These are phyloP conservation scores for Harpagifer antarcticus DNA, from an alignment of 2,797 vertebrate genomes.

Conservation along the genomic window DNA sequence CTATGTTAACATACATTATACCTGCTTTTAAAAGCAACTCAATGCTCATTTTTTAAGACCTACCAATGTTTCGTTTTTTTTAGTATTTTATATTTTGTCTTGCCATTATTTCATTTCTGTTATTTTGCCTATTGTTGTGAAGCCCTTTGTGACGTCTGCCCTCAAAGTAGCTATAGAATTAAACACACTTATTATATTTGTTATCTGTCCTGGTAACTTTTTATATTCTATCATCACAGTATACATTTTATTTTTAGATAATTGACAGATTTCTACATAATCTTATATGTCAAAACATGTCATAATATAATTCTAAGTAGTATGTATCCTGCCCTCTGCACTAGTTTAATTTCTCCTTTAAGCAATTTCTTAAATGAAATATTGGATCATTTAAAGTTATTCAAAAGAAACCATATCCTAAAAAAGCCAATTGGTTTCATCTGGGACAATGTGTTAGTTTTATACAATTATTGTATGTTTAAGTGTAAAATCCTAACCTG, in stretches of 20 bases:
- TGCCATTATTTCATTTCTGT: too few species aligned
- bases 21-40: not conserved
- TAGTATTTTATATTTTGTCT: too few species aligned
- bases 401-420: not conserved
- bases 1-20: not conserved
- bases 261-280: not conserved
- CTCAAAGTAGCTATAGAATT: too few species aligned
- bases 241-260: not conserved
- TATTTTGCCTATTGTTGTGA: too few species aligned
- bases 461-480: not conserved
- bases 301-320: too few species aligned
- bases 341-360: not conserved
- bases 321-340: not conserved
- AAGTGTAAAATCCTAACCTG: not conserved
- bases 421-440: not conserved
- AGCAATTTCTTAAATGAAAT: not conserved
- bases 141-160: too few species aligned
- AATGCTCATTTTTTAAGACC: too few species aligned
- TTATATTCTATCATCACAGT: not conserved
- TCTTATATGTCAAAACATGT: not conserved
- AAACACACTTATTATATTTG: too few species aligned
- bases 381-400: not conserved
- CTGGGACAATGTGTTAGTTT: not conserved
- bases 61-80: too few species aligned
- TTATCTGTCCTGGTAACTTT: too few species aligned